Percentiles rank a stretch among this genome's conserved stretches.
phyloP scores from a whole-genome alignment of 1,140 invertebrate genomes.

The Papilio xuthus region DNA sequence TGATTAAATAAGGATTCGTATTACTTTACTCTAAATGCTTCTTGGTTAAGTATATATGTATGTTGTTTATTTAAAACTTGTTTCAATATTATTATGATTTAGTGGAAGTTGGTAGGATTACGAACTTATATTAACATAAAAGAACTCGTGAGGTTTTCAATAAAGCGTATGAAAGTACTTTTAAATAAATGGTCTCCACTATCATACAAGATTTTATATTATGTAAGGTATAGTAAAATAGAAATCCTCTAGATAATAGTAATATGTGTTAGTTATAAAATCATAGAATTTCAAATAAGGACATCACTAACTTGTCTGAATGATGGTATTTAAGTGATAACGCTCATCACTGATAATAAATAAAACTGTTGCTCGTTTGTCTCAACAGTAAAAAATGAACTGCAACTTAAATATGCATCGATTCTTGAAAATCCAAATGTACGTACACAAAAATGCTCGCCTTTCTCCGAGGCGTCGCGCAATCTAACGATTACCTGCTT shows the following conservation, averaged over 20 bases:
- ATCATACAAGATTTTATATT: no score
- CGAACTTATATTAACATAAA: neutral
- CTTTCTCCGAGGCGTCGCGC: slow-evolving; percentile 68
- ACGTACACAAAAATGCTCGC: slow-evolving; percentile 63
- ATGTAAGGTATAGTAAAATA: no score
- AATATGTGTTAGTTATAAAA: no score
- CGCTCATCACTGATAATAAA: neutral
- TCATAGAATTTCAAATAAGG: no score
- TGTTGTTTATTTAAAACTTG: neutral
- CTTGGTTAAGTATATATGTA: neutral
- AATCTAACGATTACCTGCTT: slow-evolving; percentile 75
- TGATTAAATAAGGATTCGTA: slow-evolving; percentile 9
- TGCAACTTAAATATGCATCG: slow-evolving; percentile 66
- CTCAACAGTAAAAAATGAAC: slow-evolving; percentile 55
- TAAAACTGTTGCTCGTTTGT: neutral
- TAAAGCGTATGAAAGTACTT: no score
- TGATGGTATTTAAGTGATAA: neutral
- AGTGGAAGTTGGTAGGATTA: neutral
- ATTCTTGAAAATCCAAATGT: slow-evolving; percentile 47
- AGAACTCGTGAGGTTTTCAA: no score
- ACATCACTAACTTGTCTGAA: neutral
- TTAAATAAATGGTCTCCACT: no score
- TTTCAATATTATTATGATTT: neutral
- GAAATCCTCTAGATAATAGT: no score
- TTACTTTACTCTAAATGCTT: slow-evolving; percentile 11